phyloP scores from a whole-genome alignment of 2,113 vertebrate genomes.

The Varanus komodoensis region DNA sequence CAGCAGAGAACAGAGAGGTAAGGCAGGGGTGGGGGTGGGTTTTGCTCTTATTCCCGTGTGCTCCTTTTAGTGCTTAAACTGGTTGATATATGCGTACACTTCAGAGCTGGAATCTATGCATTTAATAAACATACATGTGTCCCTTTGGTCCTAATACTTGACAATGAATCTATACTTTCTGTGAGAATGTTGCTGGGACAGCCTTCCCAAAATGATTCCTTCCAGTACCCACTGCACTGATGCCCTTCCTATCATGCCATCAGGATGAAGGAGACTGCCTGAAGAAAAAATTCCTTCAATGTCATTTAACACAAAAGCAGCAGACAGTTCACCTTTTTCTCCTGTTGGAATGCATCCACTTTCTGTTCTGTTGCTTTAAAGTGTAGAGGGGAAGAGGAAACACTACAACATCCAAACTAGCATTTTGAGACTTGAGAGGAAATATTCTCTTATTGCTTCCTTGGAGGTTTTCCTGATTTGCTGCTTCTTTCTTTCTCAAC shows the following conservation, averaged over 20 bases:
- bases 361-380: background rate
- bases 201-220: background rate
- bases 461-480: too few species aligned
- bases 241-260: too few species aligned
- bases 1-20: background rate
- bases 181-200: background rate
- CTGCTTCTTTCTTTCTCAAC: too few species aligned
- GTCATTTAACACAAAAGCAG: background rate
- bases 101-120: background rate
- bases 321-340: background rate
- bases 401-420: background rate
- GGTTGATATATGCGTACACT: too few species aligned
- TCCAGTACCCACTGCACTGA: background rate
- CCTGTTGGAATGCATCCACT: background rate
- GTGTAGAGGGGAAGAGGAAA: background rate
- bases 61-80: background rate
- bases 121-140: background rate
- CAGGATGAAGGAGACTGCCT: background rate
- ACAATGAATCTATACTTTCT: background rate
- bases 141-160: background rate
- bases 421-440: too few species aligned
- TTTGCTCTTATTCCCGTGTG: background rate
- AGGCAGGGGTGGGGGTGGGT: background rate
- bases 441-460: too few species aligned
- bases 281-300: background rate